Evolutionary conservation across 2,888 invertebrate species (phyloP).

Genomic region (Willowsia nigromaculata): DNA sequence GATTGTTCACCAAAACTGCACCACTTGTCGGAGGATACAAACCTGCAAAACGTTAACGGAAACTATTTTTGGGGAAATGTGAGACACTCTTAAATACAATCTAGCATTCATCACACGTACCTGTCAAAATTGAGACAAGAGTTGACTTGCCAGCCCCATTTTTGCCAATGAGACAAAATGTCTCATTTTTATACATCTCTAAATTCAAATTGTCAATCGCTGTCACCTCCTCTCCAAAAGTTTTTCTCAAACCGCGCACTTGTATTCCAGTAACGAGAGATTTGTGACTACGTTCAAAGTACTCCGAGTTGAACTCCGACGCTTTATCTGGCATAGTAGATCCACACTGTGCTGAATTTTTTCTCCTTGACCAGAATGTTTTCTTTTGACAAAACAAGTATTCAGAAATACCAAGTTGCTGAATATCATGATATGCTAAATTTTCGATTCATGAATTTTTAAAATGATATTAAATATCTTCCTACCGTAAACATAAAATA

Average conservation of each 20-base stretch:
- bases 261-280: slow-evolving; percentile 80
- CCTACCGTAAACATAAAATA: slow-evolving; percentile 84
- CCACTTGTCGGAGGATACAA: slow-evolving; percentile 85
- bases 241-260: slow-evolving; percentile 79
- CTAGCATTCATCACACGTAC: too few relatives aligned
- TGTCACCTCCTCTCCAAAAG: slow-evolving; percentile 79
- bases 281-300: slow-evolving; percentile 80
- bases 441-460: too few relatives aligned
- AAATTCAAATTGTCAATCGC: slow-evolving; percentile 87
- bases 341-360: too few relatives aligned
- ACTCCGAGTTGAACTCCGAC: slow-evolving; percentile 29
- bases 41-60: slow-evolving; percentile 6
- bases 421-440: too few relatives aligned
- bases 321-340: neutral
- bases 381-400: too few relatives aligned
- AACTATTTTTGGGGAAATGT: neutral
- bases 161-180: slow-evolving; percentile 85
- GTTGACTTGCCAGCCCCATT: slow-evolving; percentile 93
- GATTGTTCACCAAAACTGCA: slow-evolving; percentile 86
- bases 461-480: too few relatives aligned
- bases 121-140: slow-evolving; percentile 87
- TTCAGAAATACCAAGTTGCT: too few relatives aligned
- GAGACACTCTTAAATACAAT: neutral
- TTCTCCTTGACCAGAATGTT: slow-evolving; percentile 29
- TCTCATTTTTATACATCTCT: slow-evolving; percentile 90